Evolutionary conservation across 2,113 vertebrate species (phyloP).

Genomic region (Dunckerocampus dactyliophorus): DNA sequence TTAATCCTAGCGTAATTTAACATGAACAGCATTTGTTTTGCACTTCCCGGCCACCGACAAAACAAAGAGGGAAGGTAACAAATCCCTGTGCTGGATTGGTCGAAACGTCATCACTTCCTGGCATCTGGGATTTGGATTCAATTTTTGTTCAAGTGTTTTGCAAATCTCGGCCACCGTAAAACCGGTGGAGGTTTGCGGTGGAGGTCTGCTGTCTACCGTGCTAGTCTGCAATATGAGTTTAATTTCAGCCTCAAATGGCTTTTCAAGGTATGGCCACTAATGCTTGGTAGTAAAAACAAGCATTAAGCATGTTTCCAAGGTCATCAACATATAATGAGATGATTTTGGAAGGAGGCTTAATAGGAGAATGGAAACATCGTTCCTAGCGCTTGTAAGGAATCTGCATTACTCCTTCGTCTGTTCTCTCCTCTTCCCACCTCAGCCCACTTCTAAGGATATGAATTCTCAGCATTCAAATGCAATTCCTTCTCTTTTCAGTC

Average conservation of each 20-base stretch:
- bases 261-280: conserved; percentile 11
- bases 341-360: conserved; percentile 19
- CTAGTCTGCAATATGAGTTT: background rate
- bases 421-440: conserved; percentile 40
- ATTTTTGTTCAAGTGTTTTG: no score
- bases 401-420: conserved; percentile 2
- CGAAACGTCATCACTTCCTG: no score
- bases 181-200: no score
- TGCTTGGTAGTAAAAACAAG: conserved; percentile 11
- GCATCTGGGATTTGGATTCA: no score
- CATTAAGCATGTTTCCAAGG: background rate
- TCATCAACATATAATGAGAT: conserved; percentile 1
- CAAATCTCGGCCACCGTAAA: no score
- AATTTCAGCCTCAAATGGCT: background rate
- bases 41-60: no score
- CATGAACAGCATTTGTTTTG: no score
- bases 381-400: no score
- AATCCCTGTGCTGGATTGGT: no score
- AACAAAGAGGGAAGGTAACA: no score
- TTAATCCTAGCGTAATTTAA: no score
- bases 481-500: conserved; percentile 46
- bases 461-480: conserved; percentile 41
- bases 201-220: no score
- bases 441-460: conserved; percentile 45
- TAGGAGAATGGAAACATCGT: conserved; percentile 4